These are phyloP conservation scores for Nettapus auritus DNA, from an alignment of 2,113 vertebrate genomes.

Conservation along the genomic window DNA sequence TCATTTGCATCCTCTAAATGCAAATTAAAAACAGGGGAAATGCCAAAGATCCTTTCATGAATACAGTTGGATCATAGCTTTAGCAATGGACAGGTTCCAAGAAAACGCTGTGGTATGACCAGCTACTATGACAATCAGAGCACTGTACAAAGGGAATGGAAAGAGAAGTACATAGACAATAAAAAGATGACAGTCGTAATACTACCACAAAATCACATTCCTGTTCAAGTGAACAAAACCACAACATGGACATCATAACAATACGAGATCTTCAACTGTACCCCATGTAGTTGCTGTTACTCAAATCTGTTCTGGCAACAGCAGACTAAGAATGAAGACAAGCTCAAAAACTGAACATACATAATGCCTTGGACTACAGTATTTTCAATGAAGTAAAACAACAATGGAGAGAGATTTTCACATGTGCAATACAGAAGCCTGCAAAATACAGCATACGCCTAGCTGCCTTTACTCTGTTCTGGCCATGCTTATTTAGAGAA, in stretches of 20 bases:
- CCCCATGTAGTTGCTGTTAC: not conserved
- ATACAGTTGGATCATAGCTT: not conserved
- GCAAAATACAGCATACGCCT: not conserved
- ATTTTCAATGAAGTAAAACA: not conserved
- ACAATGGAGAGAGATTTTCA: not conserved
- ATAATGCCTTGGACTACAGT: not conserved
- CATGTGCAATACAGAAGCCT: accelerated
- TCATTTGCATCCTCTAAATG: not conserved
- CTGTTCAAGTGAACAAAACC: not conserved
- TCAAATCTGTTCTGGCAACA: not conserved
- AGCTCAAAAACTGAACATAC: not conserved
- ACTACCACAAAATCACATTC: not conserved
- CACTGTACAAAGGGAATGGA: not conserved
- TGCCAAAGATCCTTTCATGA: not conserved
- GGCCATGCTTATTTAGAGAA: not conserved
- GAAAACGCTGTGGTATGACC: not conserved
- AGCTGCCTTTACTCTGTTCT: not conserved
- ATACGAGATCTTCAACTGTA: not conserved
- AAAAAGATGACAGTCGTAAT: not conserved
- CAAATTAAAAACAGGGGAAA: not conserved
- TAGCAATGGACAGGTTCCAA: constrained; percentile 12
- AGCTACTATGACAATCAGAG: not conserved
- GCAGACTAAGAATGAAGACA: not conserved
- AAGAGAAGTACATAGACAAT: not conserved
- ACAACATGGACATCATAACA: not conserved